Evolutionary conservation across 2,888 invertebrate genomes (phyloP).

Genomic region (Polyploca ridens): DNA sequence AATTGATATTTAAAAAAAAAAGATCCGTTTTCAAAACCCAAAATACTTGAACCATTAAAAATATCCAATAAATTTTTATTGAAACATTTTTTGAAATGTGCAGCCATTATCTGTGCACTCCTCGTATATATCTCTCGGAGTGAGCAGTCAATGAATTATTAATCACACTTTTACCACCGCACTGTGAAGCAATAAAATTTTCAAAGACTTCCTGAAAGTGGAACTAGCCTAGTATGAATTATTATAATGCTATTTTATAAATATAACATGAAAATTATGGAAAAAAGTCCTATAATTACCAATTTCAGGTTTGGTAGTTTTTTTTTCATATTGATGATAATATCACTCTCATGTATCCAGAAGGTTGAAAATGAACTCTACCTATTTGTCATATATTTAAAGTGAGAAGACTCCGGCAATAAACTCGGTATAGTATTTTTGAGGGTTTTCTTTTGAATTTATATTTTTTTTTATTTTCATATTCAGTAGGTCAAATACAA

Average conservation of each 20-base stretch:
- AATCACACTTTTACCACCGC: conserved; percentile 8
- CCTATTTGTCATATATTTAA: no score
- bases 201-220: conserved; percentile 1
- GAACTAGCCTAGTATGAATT: neutral
- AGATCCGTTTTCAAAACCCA: neutral
- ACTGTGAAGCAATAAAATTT: conserved; percentile 7
- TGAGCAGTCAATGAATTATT: conserved; percentile 8
- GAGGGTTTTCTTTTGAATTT: no score
- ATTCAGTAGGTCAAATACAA: no score
- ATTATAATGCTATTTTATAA: neutral
- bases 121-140: neutral
- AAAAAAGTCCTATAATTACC: no score
- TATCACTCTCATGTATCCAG: no score
- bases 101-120: neutral
- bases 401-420: no score
- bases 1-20: neutral
- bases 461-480: no score
- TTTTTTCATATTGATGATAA: no score
- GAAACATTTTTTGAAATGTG: neutral
- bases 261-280: no score
- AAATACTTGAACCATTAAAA: neutral
- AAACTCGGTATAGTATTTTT: no score
- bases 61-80: neutral
- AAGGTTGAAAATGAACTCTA: no score
- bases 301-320: no score